A percentile compares a stretch with the other conserved stretches of the same genome.
These are phyloP conservation scores for Andrena cerasifolii DNA, from an alignment of 1,140 invertebrate species.

Conservation along the genomic window DNA sequence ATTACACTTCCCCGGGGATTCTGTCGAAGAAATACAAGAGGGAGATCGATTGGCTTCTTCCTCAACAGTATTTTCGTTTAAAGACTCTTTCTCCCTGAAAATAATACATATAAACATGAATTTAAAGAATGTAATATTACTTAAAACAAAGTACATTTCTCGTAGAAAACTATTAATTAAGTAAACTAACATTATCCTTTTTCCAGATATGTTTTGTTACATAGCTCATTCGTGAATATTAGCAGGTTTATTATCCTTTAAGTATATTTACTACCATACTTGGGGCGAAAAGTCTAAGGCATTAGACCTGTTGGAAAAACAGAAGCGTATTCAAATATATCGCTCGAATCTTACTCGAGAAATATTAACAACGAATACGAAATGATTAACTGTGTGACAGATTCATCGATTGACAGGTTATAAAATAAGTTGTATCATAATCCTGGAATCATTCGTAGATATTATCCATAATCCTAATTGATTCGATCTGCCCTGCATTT, in stretches of 20 bases:
- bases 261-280: not conserved
- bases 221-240: not conserved
- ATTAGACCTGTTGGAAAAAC: not conserved
- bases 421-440: not conserved
- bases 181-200: conserved; percentile 14
- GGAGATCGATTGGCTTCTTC: not conserved
- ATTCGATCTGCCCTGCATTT: not conserved
- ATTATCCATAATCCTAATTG: not conserved
- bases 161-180: too few species aligned
- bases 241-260: not conserved
- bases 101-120: too few species aligned
- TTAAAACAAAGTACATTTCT: too few species aligned
- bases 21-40: conserved; percentile 10
- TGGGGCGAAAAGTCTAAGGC: not conserved
- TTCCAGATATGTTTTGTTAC: not conserved
- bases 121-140: too few species aligned
- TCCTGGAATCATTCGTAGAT: not conserved
- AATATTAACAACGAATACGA: not conserved
- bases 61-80: not conserved
- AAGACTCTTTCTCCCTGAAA: conserved; percentile 18
- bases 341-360: not conserved
- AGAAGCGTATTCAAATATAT: not conserved
- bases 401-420: conserved; percentile 15
- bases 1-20: conserved; percentile 65
- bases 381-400: not conserved